Evolutionary conservation across 2,113 vertebrate species (phyloP).

Genomic region (Suricata suricatta): DNA sequence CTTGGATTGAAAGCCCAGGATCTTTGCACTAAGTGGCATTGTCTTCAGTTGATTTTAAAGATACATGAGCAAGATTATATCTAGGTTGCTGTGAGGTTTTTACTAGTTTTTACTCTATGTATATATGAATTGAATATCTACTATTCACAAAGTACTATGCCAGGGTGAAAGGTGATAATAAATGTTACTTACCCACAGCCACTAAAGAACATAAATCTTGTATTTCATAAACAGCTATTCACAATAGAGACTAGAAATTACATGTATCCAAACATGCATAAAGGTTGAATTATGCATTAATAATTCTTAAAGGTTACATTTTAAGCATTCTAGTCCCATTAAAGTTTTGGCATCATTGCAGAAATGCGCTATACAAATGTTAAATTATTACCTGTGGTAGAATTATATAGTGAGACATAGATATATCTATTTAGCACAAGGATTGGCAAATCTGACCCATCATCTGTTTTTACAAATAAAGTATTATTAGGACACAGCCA

Average conservation of each 20-base stretch:
- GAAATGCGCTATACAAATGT: neutral
- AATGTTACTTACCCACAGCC: neutral
- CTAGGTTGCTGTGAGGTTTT: neutral
- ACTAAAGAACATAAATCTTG: neutral
- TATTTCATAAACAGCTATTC: neutral
- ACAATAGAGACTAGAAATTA: neutral
- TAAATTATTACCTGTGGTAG: neutral
- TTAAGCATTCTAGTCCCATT: neutral
- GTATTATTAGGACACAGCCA: neutral
- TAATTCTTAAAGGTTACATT: constrained; percentile 1
- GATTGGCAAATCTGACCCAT: neutral
- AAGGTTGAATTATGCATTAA: neutral
- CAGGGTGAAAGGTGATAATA: neutral
- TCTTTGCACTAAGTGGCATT: neutral
- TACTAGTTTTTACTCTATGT: neutral
- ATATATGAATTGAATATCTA: neutral
- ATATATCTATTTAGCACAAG: neutral
- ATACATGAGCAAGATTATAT: neutral
- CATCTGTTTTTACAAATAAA: neutral
- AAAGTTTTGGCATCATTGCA: neutral
- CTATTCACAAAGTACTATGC: neutral
- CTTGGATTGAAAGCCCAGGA: neutral
- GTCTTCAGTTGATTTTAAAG: neutral
- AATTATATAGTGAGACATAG: neutral
- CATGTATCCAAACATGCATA: neutral